Evolutionary conservation across 2,797 vertebrate species (phyloP).

Genomic region (Helarctos malayanus): DNA sequence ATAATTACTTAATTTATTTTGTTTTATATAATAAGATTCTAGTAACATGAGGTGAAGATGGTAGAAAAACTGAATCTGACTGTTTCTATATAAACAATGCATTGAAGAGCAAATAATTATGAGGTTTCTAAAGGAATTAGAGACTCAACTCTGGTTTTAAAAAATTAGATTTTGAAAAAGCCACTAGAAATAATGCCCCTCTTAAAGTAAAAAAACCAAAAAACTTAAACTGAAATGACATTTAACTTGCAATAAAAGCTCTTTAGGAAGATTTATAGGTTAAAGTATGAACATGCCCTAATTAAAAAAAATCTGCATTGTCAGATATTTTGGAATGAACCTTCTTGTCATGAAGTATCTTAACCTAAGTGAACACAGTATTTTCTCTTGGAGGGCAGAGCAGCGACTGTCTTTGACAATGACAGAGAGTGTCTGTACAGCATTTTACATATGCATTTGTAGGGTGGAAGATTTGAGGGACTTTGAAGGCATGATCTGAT

Average conservation of each 20-base stretch:
- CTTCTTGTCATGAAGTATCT: not conserved
- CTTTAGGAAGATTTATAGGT: not conserved
- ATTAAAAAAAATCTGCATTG: slow-evolving; percentile 13
- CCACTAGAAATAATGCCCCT: not conserved
- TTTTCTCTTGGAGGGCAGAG: not conserved
- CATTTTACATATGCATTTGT: not conserved
- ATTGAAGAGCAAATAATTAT: not conserved
- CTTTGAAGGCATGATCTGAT: not conserved
- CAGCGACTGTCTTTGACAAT: not conserved
- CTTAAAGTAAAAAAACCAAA: not conserved
- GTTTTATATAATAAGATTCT: slow-evolving; percentile 2
- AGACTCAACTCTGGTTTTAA: not conserved
- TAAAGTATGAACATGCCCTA: not conserved
- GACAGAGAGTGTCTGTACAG: not conserved
- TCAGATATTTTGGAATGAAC: not conserved
- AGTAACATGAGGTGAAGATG: not conserved
- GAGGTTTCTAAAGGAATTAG: not conserved
- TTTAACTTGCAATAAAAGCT: not conserved
- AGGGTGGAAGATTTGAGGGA: not conserved
- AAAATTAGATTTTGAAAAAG: slow-evolving; percentile 28
- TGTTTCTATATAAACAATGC: not conserved
- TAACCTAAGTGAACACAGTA: not conserved
- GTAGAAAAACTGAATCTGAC: not conserved
- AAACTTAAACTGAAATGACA: slow-evolving; percentile 21
- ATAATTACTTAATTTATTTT: slow-evolving; percentile 24